Evolutionary conservation across 2,797 vertebrate genomes (phyloP).

Genomic region (Harpagifer antarcticus): DNA sequence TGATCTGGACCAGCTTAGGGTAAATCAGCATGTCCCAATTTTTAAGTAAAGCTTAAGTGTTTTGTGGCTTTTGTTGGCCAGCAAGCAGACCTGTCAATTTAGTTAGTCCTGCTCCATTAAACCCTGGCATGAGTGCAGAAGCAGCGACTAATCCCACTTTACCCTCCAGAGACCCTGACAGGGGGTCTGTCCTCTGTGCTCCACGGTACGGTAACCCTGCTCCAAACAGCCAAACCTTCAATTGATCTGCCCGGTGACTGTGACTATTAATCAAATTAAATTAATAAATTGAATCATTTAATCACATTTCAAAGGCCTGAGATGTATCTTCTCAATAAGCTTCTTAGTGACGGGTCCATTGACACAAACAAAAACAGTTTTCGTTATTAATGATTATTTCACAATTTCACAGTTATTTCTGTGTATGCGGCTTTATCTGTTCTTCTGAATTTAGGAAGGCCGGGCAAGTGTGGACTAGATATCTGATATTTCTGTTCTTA

Average conservation of each 20-base stretch:
- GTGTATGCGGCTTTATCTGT: background rate
- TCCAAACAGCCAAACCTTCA: conserved; percentile 40
- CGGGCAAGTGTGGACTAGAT: background rate
- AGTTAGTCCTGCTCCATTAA: conserved; percentile 80
- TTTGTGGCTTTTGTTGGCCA: conserved; percentile 67
- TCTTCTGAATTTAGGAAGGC: background rate
- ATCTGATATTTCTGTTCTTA: background rate
- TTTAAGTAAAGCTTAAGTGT: conserved; percentile 71
- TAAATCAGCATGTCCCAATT: conserved; percentile 76
- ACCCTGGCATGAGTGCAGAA: conserved; percentile 68
- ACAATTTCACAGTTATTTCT: no score
- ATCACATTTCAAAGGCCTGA: conserved; percentile 10
- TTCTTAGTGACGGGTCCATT: background rate
- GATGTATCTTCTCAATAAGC: background rate
- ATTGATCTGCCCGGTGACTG: conserved; percentile 18
- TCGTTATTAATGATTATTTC: background rate
- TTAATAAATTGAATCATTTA: conserved; percentile 13
- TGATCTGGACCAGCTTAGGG: conserved; percentile 69
- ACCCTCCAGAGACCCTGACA: conserved; percentile 69
- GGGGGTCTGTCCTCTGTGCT: conserved; percentile 57
- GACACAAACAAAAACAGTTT: background rate
- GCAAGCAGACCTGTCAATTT: conserved; percentile 67
- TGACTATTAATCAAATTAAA: conserved; percentile 14
- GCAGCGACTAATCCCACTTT: conserved; percentile 77
- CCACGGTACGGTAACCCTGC: conserved; percentile 9